A percentile compares a stretch with the other conserved stretches of the same genome.
These are phyloP conservation scores for Microchrysa polita DNA, from an alignment of 2,888 invertebrate species.

Conservation along the genomic window DNA sequence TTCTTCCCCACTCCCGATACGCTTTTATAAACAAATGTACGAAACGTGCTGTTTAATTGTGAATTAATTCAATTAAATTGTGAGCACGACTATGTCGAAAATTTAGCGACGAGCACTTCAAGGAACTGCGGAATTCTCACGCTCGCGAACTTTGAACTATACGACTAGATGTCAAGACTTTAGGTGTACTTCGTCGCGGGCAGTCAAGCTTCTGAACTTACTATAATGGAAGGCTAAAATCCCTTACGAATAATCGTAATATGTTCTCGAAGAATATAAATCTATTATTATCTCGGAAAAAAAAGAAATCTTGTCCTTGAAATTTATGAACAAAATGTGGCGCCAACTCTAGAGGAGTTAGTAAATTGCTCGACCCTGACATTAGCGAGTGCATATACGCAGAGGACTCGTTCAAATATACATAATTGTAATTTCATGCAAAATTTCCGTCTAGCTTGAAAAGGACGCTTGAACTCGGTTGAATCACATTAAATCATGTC, in stretches of 20 bases:
- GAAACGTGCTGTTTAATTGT: constrained; percentile 30
- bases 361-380: too few species aligned
- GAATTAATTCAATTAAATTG: constrained; percentile 32
- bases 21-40: background rate
- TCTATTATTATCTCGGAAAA: constrained; percentile 21
- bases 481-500: constrained; percentile 24
- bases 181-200: too few species aligned
- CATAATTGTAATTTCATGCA: constrained; percentile 23
- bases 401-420: too few species aligned
- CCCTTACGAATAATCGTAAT: too few species aligned
- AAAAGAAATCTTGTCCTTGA: background rate
- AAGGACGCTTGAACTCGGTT: constrained; percentile 28
- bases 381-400: too few species aligned
- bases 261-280: background rate
- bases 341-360: too few species aligned
- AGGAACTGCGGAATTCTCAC: too few species aligned
- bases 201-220: too few species aligned
- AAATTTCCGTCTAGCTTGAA: constrained; percentile 19
- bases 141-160: too few species aligned
- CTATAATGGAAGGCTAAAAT: too few species aligned
- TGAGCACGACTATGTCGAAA: background rate
- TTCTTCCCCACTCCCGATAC: too few species aligned
- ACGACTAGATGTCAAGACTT: too few species aligned
- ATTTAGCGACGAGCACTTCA: constrained; percentile 14
- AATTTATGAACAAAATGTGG: background rate